These are phyloP conservation scores for Eumeta japonica DNA, from an alignment of 1,140 invertebrate genomes.

Conservation along the genomic window DNA sequence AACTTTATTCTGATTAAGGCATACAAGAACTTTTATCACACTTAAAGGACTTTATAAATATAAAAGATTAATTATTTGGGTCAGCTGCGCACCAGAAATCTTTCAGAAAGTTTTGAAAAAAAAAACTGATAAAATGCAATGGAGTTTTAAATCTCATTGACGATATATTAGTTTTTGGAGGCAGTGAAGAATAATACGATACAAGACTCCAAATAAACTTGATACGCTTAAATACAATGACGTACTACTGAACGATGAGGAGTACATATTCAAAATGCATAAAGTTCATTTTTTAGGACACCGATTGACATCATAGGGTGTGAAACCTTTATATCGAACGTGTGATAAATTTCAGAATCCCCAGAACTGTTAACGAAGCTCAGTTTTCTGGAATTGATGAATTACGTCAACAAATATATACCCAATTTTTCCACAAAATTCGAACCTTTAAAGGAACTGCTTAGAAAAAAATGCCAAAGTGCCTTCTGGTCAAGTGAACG, in stretches of 20 bases:
- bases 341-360: no score
- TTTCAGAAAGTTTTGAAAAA: conserved; percentile 16
- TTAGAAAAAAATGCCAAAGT: conserved; percentile 8
- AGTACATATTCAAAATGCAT: no score
- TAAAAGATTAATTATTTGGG: conserved; percentile 8
- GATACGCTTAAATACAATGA: conserved; percentile 12
- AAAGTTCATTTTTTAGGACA: no score
- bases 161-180: conserved; percentile 14
- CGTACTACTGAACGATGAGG: conserved; percentile 14
- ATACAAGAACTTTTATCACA: conserved; percentile 7
- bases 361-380: no score
- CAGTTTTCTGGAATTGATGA: no score
- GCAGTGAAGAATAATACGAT: conserved; percentile 16
- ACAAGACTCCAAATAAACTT: conserved; percentile 14
- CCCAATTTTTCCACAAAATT: no score
- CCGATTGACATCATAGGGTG: no score
- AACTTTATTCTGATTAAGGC: conserved; percentile 2
- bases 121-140: conserved; percentile 13
- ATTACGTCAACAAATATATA: no score
- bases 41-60: conserved; percentile 5
- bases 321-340: no score
- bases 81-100: conserved; percentile 10
- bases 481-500: no score
- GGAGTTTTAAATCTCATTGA: conserved; percentile 8
- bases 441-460: conserved; percentile 12